These are phyloP conservation scores for Drosophila virilis DNA, from an alignment of 1,140 invertebrate species.

Conservation along the genomic window DNA sequence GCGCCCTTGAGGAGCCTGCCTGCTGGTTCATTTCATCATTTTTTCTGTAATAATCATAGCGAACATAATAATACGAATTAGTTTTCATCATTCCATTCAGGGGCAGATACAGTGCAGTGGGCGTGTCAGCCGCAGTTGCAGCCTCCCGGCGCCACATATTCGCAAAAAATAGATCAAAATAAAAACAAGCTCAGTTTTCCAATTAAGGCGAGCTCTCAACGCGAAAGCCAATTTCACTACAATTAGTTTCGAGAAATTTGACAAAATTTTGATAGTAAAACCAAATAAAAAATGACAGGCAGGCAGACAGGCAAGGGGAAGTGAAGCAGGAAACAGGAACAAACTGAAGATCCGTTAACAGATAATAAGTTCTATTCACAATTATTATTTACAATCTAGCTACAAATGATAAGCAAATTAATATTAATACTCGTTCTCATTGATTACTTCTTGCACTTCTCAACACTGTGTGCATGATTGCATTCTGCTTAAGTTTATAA, in stretches of 20 bases:
- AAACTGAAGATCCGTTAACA: too few species aligned
- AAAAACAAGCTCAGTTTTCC: background rate
- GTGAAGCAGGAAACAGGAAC: background rate
- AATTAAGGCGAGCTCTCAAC: background rate
- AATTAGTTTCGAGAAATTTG: slow-evolving; percentile 21
- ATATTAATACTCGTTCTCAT: background rate
- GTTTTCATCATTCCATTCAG: slow-evolving; percentile 3
- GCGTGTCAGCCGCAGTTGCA: background rate
- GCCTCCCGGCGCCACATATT: background rate
- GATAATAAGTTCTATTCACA: too few species aligned
- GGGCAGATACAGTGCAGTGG: background rate
- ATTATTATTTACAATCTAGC: too few species aligned
- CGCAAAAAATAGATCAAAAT: background rate
- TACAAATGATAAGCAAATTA: too few species aligned
- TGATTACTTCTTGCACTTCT: background rate
- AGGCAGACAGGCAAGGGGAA: background rate
- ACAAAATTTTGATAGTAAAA: slow-evolving; percentile 12
- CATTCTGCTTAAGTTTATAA: slow-evolving; percentile 13
- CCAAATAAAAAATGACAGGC: slow-evolving; percentile 25
- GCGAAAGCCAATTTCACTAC: slow-evolving; percentile 26
- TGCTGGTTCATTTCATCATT: slow-evolving; percentile 84
- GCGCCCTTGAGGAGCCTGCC: slow-evolving; percentile 84
- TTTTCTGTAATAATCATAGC: slow-evolving; percentile 75
- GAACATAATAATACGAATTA: slow-evolving; percentile 40
- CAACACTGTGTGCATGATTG: background rate